These are phyloP conservation scores for Eilema sororculum DNA, from an alignment of 2,888 invertebrate species.

Conservation along the genomic window DNA sequence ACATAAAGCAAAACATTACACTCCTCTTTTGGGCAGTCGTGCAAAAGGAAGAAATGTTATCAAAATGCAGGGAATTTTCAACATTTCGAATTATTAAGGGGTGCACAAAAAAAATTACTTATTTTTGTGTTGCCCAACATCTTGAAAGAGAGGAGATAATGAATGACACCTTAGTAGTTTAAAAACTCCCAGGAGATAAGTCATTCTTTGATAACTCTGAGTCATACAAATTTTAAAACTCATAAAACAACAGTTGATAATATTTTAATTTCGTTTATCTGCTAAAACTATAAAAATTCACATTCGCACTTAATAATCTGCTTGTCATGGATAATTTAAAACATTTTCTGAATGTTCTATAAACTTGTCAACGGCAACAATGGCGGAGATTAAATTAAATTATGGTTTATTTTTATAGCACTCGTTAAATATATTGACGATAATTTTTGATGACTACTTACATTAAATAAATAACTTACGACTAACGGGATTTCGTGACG, in stretches of 20 bases:
- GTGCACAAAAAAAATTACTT: too few relatives aligned
- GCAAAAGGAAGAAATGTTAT: too few relatives aligned
- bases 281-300: background rate
- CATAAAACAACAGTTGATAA: conserved; percentile 5
- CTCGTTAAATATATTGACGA: conserved; percentile 5
- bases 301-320: background rate
- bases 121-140: too few relatives aligned
- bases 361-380: conserved; percentile 12
- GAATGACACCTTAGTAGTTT: background rate
- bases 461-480: background rate
- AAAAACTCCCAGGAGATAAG: background rate
- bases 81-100: too few relatives aligned
- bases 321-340: conserved; percentile 1
- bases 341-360: background rate
- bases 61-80: too few relatives aligned
- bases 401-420: conserved; percentile 7
- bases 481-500: conserved; percentile 2
- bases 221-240: background rate
- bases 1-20: too few relatives aligned
- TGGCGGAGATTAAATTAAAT: background rate
- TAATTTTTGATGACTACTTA: background rate
- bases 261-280: background rate
- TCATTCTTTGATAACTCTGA: background rate
- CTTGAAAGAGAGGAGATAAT: too few relatives aligned
- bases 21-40: too few relatives aligned